Evolutionary conservation across 2,797 vertebrate species (phyloP).

Genomic region (Eremophila alpestris): DNA sequence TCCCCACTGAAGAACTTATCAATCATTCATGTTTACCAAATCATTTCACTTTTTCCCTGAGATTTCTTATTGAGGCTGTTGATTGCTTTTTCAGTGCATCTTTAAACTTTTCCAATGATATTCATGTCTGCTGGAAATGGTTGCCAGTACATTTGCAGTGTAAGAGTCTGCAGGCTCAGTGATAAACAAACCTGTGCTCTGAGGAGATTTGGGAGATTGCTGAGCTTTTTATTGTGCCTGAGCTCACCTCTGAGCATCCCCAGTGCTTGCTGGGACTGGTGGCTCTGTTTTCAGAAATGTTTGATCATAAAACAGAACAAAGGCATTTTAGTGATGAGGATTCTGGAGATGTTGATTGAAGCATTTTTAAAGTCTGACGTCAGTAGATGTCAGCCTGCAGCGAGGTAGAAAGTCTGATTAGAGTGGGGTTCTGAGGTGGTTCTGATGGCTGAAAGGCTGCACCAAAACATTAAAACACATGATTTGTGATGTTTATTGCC

Average conservation of each 20-base stretch:
- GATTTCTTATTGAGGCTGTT: not conserved
- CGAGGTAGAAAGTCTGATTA: constrained; percentile 10
- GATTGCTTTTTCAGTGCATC: constrained; percentile 11
- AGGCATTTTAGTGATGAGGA: constrained; percentile 14
- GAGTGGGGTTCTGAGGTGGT: constrained; percentile 2
- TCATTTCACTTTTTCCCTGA: not conserved
- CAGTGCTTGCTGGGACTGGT: constrained; percentile 19
- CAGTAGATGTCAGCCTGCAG: constrained; percentile 28
- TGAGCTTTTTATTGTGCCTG: constrained; percentile 46
- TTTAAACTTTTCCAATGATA: constrained; percentile 23
- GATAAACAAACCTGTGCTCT: constrained; percentile 40
- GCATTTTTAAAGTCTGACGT: constrained; percentile 16
- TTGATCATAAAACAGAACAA: constrained; percentile 37
- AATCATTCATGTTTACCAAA: constrained; percentile 20
- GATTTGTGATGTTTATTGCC: not conserved
- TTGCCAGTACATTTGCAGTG: constrained; percentile 26
- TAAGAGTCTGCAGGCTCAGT: constrained; percentile 26
- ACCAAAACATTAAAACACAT: not conserved
- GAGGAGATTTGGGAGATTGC: constrained; percentile 43
- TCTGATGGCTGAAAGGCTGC: constrained; percentile 30
- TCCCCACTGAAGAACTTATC: not conserved
- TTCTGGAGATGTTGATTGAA: constrained; percentile 24
- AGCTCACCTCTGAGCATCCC: constrained; percentile 51
- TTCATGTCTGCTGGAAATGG: constrained; percentile 41
- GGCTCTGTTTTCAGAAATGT: constrained; percentile 19